Percentiles rank a stretch among this genome's conserved stretches.
Conservation (phyloP, 2,113 vertebrate species). For the Odocoileus virginianus region DNA sequence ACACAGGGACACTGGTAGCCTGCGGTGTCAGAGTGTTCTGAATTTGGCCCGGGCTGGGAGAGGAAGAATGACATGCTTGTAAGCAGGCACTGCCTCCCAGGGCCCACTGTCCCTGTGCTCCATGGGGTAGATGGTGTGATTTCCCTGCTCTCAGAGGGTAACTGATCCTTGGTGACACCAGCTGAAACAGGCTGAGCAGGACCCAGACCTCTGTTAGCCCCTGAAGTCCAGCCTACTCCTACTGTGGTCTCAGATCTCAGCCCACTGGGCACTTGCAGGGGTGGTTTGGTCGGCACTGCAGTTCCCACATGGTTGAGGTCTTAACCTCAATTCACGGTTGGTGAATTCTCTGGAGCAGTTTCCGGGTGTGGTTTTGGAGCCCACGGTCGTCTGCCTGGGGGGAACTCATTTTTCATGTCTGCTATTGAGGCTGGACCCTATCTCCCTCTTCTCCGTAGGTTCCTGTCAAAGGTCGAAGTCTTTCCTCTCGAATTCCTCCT, state of each 20-base stretch:
- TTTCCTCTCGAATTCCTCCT: constrained; percentile 95
- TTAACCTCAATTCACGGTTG: accelerated
- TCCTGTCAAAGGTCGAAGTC: constrained; percentile 87
- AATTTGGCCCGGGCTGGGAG: accelerated
- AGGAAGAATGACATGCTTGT: accelerated
- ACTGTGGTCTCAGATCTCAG: accelerated
- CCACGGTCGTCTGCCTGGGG: neutral
- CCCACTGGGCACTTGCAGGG: neutral
- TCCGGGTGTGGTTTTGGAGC: neutral
- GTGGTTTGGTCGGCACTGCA: neutral
- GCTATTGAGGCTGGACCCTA: accelerated
- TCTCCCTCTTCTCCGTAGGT: constrained; percentile 76
- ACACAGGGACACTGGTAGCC: neutral
- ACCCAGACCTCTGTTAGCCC: accelerated
- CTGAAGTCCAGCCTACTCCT: accelerated
- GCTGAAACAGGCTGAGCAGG: accelerated
- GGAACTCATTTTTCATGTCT: accelerated
- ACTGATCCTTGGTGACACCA: neutral
- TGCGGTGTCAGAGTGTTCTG: neutral
- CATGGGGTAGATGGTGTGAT: accelerated
- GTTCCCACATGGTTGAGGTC: accelerated
- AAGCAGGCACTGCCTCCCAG: accelerated
- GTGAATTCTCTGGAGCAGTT: accelerated
- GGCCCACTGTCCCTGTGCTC: accelerated
- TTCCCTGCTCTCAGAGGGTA: neutral